phyloP scores from a whole-genome alignment of 2,797 vertebrate genomes.

The Lutjanus argentimaculatus region DNA sequence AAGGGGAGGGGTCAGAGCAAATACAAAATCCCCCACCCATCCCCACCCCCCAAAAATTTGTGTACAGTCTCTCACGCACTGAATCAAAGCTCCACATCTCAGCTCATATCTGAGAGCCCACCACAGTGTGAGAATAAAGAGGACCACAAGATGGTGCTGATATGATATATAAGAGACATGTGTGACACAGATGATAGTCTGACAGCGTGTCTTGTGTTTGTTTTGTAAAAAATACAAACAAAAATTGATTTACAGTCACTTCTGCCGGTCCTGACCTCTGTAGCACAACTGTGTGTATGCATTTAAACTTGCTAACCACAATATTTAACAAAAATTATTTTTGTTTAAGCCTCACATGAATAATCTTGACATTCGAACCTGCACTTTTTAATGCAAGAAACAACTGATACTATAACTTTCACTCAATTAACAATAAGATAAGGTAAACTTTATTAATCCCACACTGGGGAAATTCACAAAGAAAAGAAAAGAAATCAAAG shows the following conservation, averaged over 20 bases:
- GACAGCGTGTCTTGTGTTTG: not conserved
- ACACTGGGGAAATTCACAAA: too few relatives aligned
- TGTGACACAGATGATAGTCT: not conserved
- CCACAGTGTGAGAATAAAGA: not conserved
- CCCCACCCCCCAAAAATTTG: not conserved
- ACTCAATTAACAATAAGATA: too few relatives aligned
- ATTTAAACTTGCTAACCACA: not conserved
- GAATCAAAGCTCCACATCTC: not conserved
- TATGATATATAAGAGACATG: not conserved
- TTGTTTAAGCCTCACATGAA: not conserved
- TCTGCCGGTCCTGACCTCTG: too few relatives aligned
- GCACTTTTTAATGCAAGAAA: not conserved
- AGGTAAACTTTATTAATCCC: too few relatives aligned
- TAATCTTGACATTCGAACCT: not conserved
- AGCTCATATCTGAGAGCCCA: not conserved
- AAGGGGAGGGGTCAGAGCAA: not conserved
- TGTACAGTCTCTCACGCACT: too few relatives aligned
- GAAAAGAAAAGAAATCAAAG: not conserved
- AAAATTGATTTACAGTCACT: too few relatives aligned
- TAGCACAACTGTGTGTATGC: too few relatives aligned
- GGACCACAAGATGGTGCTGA: conserved; percentile 55
- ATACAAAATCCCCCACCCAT: not conserved
- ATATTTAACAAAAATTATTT: not conserved
- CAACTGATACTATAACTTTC: too few relatives aligned
- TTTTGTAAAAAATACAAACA: not conserved